A percentile compares a stretch with the other conserved stretches of the same genome.
phyloP scores from a whole-genome alignment of 2,888 invertebrate species.

The Petrophora chlorosata region DNA sequence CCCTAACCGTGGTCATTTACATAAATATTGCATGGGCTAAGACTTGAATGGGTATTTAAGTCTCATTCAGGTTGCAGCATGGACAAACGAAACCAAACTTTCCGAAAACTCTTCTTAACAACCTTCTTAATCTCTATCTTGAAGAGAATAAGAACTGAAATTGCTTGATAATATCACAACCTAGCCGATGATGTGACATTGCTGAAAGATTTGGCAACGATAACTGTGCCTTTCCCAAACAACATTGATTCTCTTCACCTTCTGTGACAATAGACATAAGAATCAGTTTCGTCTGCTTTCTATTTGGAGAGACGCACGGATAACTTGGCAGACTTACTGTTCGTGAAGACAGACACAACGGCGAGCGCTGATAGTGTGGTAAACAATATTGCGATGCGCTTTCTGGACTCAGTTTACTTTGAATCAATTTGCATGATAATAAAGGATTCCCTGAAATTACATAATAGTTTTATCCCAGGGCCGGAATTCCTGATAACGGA shows the following conservation, averaged over 20 bases:
- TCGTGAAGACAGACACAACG: constrained; percentile 47
- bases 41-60: constrained; percentile 65
- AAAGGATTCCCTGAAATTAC: constrained; percentile 37
- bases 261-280: constrained; percentile 20
- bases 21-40: constrained; percentile 61
- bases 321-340: constrained; percentile 40
- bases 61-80: constrained; percentile 57
- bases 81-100: constrained; percentile 31
- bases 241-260: constrained; percentile 5
- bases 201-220: constrained; percentile 24
- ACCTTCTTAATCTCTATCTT: not conserved
- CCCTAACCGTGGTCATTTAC: constrained; percentile 51
- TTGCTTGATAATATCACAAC: constrained; percentile 9
- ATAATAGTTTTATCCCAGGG: constrained; percentile 25
- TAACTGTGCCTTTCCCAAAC: constrained; percentile 2
- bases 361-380: constrained; percentile 47
- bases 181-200: constrained; percentile 19
- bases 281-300: constrained; percentile 11
- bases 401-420: constrained; percentile 37
- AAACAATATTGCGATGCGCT: constrained; percentile 45
- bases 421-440: constrained; percentile 43
- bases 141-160: constrained; percentile 24
- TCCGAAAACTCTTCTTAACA: not conserved
- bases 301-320: not conserved
- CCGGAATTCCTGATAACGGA: constrained; percentile 18